A percentile compares a stretch with the other conserved stretches of the same genome.
phyloP scores from a whole-genome alignment of 2,888 invertebrate genomes.

The Sceliomorpha sp. region DNA sequence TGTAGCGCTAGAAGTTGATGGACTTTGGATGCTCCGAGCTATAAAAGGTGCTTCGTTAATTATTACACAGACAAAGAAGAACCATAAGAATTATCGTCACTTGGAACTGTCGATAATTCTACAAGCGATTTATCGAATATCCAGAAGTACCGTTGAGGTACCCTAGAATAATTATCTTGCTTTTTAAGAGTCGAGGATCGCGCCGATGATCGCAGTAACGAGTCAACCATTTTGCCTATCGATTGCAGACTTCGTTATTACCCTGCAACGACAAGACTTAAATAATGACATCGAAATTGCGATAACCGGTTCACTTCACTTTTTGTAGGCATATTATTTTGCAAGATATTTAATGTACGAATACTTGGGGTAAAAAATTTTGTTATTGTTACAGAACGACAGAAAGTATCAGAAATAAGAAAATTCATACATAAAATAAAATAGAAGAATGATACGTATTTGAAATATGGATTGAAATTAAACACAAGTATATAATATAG shows the following conservation, averaged over 20 bases:
- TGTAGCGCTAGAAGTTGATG: not conserved
- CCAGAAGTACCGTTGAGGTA: constrained; percentile 1
- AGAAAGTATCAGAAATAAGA: too few species aligned
- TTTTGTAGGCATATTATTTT: too few species aligned
- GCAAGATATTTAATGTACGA: too few species aligned
- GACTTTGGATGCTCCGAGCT: not conserved
- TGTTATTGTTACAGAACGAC: too few species aligned
- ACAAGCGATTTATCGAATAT: constrained; percentile 27
- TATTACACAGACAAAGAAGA: constrained; percentile 2
- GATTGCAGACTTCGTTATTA: constrained; percentile 31
- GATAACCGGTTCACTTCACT: constrained; percentile 22
- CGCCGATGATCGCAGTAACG: constrained; percentile 21
- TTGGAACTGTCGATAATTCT: constrained; percentile 20
- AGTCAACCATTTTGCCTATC: constrained; percentile 28
- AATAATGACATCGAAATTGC: constrained; percentile 33
- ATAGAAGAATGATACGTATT: too few species aligned
- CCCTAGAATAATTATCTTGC: constrained; percentile 23
- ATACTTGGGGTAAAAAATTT: too few species aligned
- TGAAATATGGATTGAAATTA: too few species aligned
- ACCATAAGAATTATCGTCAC: constrained; percentile 18
- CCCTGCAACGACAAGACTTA: constrained; percentile 11
- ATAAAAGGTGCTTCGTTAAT: constrained; percentile 6
- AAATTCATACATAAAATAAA: too few species aligned
- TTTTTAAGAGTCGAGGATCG: constrained; percentile 26
- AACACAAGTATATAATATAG: too few species aligned